Conservation (phyloP, 2,113 vertebrate genomes). For the Heterochromis multidens region DNA sequence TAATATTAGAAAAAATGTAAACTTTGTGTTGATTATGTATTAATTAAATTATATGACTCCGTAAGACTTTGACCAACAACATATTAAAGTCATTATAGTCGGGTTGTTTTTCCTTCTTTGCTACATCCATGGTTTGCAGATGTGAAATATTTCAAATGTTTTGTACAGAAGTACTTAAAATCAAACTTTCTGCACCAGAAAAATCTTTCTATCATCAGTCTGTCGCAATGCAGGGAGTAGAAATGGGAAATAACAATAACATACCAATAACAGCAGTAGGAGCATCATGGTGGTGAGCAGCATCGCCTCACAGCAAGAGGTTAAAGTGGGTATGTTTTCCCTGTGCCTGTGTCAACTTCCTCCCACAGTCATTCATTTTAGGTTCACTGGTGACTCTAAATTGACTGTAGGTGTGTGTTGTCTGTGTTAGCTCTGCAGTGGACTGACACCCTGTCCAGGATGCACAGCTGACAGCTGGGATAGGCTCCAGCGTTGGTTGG, state of each 20-base stretch:
- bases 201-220: no score
- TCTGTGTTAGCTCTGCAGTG: no score
- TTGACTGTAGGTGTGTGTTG: background rate
- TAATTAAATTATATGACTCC: background rate
- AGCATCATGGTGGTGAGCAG: rapidly evolving
- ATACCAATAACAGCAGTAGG: background rate
- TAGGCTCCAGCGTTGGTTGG: no score
- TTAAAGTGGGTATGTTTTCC: rapidly evolving
- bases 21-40: no score
- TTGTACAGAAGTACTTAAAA: no score
- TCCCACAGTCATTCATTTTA: background rate
- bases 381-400: background rate
- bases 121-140: background rate
- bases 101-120: no score
- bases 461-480: no score
- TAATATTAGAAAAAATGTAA: no score
- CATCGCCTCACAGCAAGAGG: background rate
- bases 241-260: background rate
- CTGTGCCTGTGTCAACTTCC: background rate
- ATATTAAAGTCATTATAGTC: no score
- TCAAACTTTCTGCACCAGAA: no score
- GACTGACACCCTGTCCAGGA: no score
- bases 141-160: background rate
- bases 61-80: background rate
- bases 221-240: background rate